phyloP scores from a whole-genome alignment of 1,140 invertebrate species.

The Yoshiicerus persimilis region DNA sequence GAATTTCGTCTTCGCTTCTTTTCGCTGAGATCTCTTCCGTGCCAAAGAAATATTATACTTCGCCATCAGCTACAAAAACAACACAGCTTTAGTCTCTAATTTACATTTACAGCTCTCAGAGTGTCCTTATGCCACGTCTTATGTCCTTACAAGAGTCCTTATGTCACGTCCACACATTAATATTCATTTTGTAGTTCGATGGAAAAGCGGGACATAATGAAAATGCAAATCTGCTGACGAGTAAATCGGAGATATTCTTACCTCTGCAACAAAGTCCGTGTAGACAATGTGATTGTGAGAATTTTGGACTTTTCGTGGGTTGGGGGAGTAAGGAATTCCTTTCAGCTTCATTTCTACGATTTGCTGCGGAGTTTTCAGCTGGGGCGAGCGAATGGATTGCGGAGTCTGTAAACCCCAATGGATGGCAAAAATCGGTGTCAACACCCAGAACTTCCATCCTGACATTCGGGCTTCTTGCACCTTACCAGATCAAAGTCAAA shows the following conservation, averaged over 20 bases:
- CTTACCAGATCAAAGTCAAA: slow-evolving; percentile 44
- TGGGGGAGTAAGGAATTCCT: slow-evolving; percentile 5
- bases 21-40: slow-evolving; percentile 26
- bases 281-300: slow-evolving; percentile 44
- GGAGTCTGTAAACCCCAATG: slow-evolving; percentile 52
- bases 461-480: slow-evolving; percentile 56
- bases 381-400: slow-evolving; percentile 32
- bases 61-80: slow-evolving; percentile 36
- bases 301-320: slow-evolving; percentile 39
- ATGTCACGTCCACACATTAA: background rate
- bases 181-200: too few species aligned
- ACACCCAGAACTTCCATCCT: slow-evolving; percentile 55
- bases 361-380: slow-evolving; percentile 16
- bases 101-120: too few species aligned
- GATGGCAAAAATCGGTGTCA: slow-evolving; percentile 57
- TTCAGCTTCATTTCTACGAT: slow-evolving; percentile 22
- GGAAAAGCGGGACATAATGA: too few species aligned
- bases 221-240: too few species aligned
- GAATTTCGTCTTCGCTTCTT: slow-evolving; percentile 5
- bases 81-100: background rate
- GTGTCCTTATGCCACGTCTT: too few species aligned
- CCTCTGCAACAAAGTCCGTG: slow-evolving; percentile 45
- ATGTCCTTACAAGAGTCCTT: too few species aligned
- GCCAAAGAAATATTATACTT: slow-evolving; percentile 39
- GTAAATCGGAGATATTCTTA: background rate